phyloP scores from a whole-genome alignment of 2,888 invertebrate genomes.

The Drosophila meridiana region DNA sequence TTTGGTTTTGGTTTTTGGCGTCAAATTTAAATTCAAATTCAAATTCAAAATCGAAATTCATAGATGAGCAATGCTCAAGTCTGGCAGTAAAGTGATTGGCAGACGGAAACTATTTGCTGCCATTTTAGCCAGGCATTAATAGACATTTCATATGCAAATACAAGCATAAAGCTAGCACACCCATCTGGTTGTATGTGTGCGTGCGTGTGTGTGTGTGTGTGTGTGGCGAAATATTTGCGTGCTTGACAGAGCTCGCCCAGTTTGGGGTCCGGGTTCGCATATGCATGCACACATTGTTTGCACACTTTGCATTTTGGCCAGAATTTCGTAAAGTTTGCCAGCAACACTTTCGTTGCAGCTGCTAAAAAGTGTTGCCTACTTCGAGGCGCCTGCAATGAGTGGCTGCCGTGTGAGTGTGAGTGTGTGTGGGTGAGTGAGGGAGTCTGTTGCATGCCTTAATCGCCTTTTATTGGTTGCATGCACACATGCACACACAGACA shows the following conservation, averaged over 20 bases:
- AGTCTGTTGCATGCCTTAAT: slow-evolving; percentile 57
- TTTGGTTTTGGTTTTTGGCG: slow-evolving; percentile 31
- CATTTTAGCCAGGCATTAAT: slow-evolving; percentile 73
- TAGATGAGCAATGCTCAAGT: slow-evolving; percentile 51
- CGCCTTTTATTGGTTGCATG: slow-evolving; percentile 54
- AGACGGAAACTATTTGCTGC: slow-evolving; percentile 79
- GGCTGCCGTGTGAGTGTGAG: slow-evolving; percentile 11
- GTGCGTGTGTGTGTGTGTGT: slow-evolving; percentile 24
- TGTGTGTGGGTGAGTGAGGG: slow-evolving; percentile 13
- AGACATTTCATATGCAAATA: slow-evolving; percentile 76
- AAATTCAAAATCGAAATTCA: slow-evolving; percentile 54
- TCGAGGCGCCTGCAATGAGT: slow-evolving; percentile 42
- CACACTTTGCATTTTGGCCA: slow-evolving; percentile 78
- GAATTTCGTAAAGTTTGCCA: slow-evolving; percentile 76
- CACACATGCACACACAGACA: not conserved
- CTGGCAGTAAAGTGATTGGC: slow-evolving; percentile 58
- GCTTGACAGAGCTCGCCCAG: slow-evolving; percentile 53
- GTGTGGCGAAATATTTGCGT: slow-evolving; percentile 59
- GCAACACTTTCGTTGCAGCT: slow-evolving; percentile 73
- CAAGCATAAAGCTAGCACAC: slow-evolving; percentile 36
- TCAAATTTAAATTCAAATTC: slow-evolving; percentile 61
- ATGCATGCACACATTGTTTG: slow-evolving; percentile 78
- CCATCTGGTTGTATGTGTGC: slow-evolving; percentile 18
- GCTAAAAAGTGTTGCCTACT: slow-evolving; percentile 78
- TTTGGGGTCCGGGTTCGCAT: slow-evolving; percentile 52